A percentile compares a stretch with the other conserved stretches of the same genome.
These are phyloP conservation scores for Marmota flaviventris DNA, from an alignment of 2,113 vertebrate genomes.

Conservation along the genomic window DNA sequence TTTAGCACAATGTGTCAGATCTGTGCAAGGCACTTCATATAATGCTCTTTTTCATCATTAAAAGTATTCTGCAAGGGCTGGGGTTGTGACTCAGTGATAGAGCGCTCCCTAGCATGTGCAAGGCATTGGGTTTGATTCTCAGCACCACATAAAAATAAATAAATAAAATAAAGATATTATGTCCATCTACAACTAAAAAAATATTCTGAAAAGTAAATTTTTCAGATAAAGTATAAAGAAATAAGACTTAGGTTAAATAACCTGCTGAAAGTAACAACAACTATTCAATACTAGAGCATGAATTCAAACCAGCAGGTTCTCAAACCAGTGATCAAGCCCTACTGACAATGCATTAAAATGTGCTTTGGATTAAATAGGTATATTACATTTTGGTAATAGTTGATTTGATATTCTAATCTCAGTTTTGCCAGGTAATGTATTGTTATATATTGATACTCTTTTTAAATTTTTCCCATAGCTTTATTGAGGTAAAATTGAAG, in stretches of 20 bases:
- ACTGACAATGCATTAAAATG: background rate
- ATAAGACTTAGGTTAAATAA: conserved; percentile 5
- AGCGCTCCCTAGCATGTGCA: no score
- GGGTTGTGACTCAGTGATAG: no score
- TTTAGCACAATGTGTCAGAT: conserved; percentile 15
- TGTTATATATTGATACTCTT: background rate
- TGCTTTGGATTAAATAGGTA: conserved; percentile 27
- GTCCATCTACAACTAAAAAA: no score
- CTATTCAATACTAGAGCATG: background rate
- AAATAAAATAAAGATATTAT: no score
- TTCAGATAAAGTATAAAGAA: conserved; percentile 57
- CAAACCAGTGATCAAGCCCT: background rate
- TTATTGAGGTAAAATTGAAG: no score
- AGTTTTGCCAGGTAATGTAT: conserved; percentile 11
- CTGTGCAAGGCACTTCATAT: background rate
- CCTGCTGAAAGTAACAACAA: background rate
- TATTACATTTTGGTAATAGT: background rate
- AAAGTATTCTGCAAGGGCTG: background rate
- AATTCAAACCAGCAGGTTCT: background rate
- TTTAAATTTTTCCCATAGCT: no score
- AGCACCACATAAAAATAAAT: no score
- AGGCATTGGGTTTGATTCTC: no score
- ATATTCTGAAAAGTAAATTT: background rate
- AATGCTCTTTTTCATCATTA: conserved; percentile 55
- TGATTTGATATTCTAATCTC: conserved; percentile 6